Evolutionary conservation across 2,113 vertebrate species (phyloP).

Genomic region (Fulmarus glacialis): DNA sequence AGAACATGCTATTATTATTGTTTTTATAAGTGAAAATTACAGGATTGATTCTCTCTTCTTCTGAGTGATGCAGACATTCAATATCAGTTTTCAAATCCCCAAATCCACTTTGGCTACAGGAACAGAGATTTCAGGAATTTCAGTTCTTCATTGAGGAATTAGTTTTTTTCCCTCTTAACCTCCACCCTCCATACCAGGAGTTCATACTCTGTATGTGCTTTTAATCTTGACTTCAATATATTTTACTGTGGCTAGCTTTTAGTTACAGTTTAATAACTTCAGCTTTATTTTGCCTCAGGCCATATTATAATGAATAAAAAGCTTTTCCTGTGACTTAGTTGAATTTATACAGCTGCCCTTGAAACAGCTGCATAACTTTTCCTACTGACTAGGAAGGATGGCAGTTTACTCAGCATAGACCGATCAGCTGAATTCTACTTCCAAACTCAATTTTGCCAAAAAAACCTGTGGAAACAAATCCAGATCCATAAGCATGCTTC

Average conservation of each 20-base stretch:
- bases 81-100: background rate
- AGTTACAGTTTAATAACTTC: conserved; percentile 64
- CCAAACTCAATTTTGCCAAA: background rate
- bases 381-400: conserved; percentile 45
- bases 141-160: background rate
- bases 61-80: background rate
- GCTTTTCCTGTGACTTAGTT: conserved; percentile 54
- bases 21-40: background rate
- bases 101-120: background rate
- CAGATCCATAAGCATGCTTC: background rate
- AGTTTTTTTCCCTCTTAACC: background rate
- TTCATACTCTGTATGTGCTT: conserved; percentile 49
- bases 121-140: background rate
- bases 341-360: conserved; percentile 70
- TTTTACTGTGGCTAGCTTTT: conserved; percentile 61
- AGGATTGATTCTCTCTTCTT: background rate
- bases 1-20: background rate
- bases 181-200: background rate
- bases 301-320: conserved; percentile 62
- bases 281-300: conserved; percentile 46
- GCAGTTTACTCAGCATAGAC: conserved; percentile 9
- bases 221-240: conserved; percentile 50
- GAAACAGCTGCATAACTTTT: conserved; percentile 62
- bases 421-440: background rate
- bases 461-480: background rate